These are phyloP conservation scores for Pachyuromys duprasi DNA, from an alignment of 2,797 vertebrate genomes.

Conservation along the genomic window DNA sequence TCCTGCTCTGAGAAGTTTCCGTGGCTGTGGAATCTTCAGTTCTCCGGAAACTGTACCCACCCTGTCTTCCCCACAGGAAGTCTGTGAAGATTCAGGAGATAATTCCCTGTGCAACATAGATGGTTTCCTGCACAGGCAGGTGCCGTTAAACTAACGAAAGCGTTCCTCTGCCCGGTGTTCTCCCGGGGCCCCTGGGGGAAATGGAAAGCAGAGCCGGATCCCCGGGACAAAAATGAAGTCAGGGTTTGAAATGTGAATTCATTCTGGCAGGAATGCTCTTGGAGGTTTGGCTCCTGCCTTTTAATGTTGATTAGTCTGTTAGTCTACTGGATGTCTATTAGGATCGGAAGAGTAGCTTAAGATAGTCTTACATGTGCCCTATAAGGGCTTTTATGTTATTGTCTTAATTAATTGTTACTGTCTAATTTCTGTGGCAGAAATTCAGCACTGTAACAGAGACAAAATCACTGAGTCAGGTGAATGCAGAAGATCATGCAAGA, in stretches of 20 bases:
- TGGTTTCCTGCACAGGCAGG: neutral
- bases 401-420: too few species aligned
- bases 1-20: neutral
- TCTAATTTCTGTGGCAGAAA: constrained; percentile 12
- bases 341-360: constrained; percentile 10
- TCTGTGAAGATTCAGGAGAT: neutral
- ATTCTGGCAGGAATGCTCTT: neutral
- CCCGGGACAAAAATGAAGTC: neutral
- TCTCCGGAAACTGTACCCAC: too few species aligned
- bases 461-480: neutral
- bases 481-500: neutral
- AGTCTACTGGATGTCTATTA: neutral
- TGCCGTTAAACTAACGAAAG: neutral
- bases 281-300: constrained; percentile 30
- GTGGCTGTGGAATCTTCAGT: neutral
- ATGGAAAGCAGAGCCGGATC: neutral
- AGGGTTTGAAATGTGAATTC: neutral
- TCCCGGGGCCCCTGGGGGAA: neutral
- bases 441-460: neutral
- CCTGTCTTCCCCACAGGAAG: neutral
- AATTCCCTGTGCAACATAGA: neutral
- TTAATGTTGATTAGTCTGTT: neutral
- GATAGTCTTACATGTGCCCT: constrained; percentile 8
- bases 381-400: neutral
- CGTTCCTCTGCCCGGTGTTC: neutral